Base-by-base conservation (phyloP, 2,113 vertebrate species). In the Euleptes europaea region DNA sequence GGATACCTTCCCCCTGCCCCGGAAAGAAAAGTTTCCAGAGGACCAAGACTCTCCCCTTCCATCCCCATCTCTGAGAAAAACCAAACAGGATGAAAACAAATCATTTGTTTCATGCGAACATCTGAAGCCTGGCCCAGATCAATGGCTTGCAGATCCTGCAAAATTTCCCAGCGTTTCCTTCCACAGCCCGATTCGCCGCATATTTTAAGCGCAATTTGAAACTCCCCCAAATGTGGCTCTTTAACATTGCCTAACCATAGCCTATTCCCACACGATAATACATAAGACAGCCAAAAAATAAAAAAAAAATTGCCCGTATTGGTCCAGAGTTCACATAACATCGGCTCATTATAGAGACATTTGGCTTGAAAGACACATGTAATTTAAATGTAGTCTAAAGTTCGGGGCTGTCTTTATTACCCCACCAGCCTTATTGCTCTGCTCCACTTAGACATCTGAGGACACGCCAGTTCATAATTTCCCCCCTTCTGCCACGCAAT, bases 381-480 rank as follows among this genome's bases (percentile, higher is more conserved):
- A 44, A 85, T 88, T 87, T 84, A 78, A 88, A 78, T 78, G 13
- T 2, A 44, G 7, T 54, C 74, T 66, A 77, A 88, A 83, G 69
- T 38, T 79, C 81, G 75, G 23, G 57, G 9, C 23, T n/a, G 6
- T 13, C 74, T 90, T 86, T 85, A 5, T 84, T 84, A n/a, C 66
- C 73, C 31, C 28, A 44, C 0, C 84, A 13, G n/a, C 57, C 7
- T 84, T 83, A 71, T 21, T 60, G 3, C 15, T 69, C 60, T 28
- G 60, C 5, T 67, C 82, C 83, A 77, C 3, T 17, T 85, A 82
- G 87, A 44, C 3, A 71, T 0, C 73, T 54, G 77, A 78, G 80
- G 44, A 5, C 71, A 17, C 80, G 76, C 73, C 4, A 75, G 21
- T 74, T 88, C 49, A 54, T 60, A n/a, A 84, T 38, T 49, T 2